These are phyloP conservation scores for Netelia melanura DNA, from an alignment of 2,888 invertebrate genomes.

Conservation along the genomic window DNA sequence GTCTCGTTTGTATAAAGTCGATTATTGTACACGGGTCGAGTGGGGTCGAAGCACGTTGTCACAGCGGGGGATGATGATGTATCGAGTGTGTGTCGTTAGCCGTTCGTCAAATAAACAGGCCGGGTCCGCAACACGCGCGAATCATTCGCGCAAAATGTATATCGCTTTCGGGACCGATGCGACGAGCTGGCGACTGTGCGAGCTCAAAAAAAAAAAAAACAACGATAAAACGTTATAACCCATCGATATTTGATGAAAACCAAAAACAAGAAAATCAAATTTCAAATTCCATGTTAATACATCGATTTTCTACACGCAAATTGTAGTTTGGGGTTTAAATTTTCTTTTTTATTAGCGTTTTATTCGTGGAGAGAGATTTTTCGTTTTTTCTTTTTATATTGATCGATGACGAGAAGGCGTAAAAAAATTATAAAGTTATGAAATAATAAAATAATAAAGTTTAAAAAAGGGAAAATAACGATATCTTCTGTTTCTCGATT, in stretches of 20 bases:
- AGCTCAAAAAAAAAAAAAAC: neutral
- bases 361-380: neutral
- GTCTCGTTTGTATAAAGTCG: no score
- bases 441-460: neutral
- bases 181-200: conserved; percentile 22
- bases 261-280: no score
- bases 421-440: neutral
- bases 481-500: conserved; percentile 58
- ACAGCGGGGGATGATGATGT: no score
- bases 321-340: neutral
- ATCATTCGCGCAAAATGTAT: neutral
- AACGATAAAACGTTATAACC: no score
- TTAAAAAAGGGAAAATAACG: conserved; percentile 14
- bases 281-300: no score
- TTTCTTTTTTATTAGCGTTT: neutral
- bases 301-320: neutral
- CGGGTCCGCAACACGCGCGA: neutral
- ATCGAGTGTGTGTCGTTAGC: neutral
- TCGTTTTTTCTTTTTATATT: no score
- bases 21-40: no score
- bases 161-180: neutral
- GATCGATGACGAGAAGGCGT: neutral
- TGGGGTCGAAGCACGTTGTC: no score
- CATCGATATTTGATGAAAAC: no score
- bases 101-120: conserved; percentile 39